Evolutionary conservation across 2,797 vertebrate genomes (phyloP), one percentile per base, ranked within the genome.

Genomic region (Anomalospiza imberbis): DNA sequence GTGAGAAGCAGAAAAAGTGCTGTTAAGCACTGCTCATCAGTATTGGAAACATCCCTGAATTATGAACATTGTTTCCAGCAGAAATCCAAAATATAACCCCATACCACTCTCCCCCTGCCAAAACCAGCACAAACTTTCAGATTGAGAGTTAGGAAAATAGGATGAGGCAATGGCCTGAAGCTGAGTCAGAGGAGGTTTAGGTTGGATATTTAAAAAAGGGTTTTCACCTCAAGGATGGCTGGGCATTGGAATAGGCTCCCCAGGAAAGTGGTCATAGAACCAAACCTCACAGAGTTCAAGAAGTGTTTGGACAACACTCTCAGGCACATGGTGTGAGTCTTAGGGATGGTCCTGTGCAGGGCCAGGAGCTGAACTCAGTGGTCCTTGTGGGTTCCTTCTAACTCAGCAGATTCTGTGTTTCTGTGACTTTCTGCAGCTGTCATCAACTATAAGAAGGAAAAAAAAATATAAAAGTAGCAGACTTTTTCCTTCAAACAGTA

Each of bases 211-310:
- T 31, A 13, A 53, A 34, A 61, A 47, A 25, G 5, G 5, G 2
- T 38, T 51, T 53, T 68, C 24, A 45, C 10, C 19, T 9, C 0
- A 0, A n/a, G 7, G 9, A 9, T 31, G 73, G 0, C 7, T 68
- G 38, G 24, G n/a, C 26, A 36, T 0, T 31, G 82, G 61, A 67
- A 38, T 28, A 51, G 18, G 26, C 9, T 75, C 32, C 9, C 45
- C 62, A 36, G 36, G 18, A 3, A 7, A 47, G 47, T 25, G 17
- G 17, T 34, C 20, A 25, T 17, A 40, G 25, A 40, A 26, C 48
- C 83, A 47, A 65, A 2, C 13, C 40, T 54, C 17, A 5, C 13
- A 25, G 5, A 47, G 11, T 1, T 77, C 48, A 17, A n/a, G 13
- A 25, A 31, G 9, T 4, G 7, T 47, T 70, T 40, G 29, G 9